Percentiles rank a stretch among this genome's conserved stretches.
Evolutionary conservation across 1,140 invertebrate species (phyloP).

Genomic region (Hetaerina americana): DNA sequence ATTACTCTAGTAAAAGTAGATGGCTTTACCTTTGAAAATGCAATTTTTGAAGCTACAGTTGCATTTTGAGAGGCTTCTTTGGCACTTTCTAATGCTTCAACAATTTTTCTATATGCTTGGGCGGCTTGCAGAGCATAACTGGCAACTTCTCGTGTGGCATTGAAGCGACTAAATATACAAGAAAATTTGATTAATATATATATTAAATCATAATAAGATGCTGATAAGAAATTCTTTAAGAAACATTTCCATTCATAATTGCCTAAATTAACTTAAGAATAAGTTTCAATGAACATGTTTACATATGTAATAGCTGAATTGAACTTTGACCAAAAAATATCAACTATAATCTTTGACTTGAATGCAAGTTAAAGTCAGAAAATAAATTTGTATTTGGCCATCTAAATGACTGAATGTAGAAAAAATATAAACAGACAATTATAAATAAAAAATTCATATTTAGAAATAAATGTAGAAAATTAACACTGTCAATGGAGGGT

Average conservation of each 20-base stretch:
- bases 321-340: too few species aligned
- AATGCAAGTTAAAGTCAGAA: too few species aligned
- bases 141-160: slow-evolving; percentile 48
- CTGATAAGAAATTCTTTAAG: neutral
- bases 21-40: slow-evolving; percentile 36
- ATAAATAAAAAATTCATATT: too few species aligned
- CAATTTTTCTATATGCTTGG: slow-evolving; percentile 67
- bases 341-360: too few species aligned
- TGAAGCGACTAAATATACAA: slow-evolving; percentile 44
- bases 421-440: too few species aligned
- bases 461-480: too few species aligned
- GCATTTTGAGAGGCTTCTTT: slow-evolving; percentile 50
- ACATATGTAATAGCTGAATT: too few species aligned
- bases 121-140: slow-evolving; percentile 61
- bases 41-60: slow-evolving; percentile 40
- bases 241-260: neutral
- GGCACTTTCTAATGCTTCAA: slow-evolving; percentile 47
- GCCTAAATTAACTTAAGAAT: neutral
- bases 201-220: neutral
- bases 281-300: neutral
- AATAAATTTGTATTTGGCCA: too few species aligned
- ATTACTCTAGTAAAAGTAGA: too few species aligned
- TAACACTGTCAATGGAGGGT: too few species aligned
- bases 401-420: too few species aligned
- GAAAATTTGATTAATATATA: neutral